Evolutionary conservation across 2,888 invertebrate species (phyloP).

Genomic region (Xestia sexstrigata): DNA sequence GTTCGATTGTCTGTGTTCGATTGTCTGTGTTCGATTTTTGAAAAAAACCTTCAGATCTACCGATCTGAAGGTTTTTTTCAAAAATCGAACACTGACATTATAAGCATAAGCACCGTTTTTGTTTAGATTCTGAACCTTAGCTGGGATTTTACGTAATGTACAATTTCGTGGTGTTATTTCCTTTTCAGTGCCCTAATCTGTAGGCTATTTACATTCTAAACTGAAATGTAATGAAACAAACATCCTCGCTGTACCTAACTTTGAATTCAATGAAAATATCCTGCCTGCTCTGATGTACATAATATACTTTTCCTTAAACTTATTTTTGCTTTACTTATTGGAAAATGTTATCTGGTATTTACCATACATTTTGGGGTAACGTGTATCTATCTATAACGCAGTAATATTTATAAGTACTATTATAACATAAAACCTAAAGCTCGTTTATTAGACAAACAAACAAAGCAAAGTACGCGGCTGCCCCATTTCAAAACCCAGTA

Average conservation of each 20-base stretch:
- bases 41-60: too few species aligned
- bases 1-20: too few species aligned
- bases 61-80: too few species aligned
- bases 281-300: neutral
- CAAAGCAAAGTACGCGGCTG: too few species aligned
- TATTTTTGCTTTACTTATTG: conserved; percentile 11
- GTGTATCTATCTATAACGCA: neutral
- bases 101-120: neutral
- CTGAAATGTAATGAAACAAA: conserved; percentile 2
- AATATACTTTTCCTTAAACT: conserved; percentile 5
- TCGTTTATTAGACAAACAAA: too few species aligned
- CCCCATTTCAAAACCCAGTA: too few species aligned
- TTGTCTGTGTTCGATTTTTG: too few species aligned
- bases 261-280: conserved; percentile 17
- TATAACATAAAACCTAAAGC: too few species aligned
- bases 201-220: neutral
- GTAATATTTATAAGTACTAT: neutral
- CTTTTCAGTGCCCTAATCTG: neutral
- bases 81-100: too few species aligned
- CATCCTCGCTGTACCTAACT: neutral
- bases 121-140: neutral
- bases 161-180: conserved; percentile 11
- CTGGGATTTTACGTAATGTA: conserved; percentile 15
- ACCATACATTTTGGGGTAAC: neutral
- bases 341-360: neutral